A percentile compares a stretch with the other conserved stretches of the same genome.
Evolutionary conservation across 2,797 vertebrate species (phyloP).

Genomic region (Acomys russatus): DNA sequence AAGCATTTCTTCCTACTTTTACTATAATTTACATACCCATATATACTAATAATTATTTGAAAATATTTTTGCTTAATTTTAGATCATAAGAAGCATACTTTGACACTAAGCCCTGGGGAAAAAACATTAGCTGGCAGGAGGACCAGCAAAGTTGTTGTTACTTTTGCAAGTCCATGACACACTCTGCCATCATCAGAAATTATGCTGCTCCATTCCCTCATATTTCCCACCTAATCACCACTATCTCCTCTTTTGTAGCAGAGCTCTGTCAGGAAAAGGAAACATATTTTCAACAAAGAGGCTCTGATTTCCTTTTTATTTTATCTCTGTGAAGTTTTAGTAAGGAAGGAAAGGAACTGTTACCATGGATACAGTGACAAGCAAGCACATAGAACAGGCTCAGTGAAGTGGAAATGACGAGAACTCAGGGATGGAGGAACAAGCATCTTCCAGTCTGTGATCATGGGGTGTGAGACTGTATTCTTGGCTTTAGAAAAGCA

Average conservation of each 20-base stretch:
- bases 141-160: not conserved
- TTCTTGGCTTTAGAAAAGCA: slow-evolving; percentile 40
- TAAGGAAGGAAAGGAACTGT: slow-evolving; percentile 54
- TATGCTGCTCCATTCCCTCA: not conserved
- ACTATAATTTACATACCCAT: not conserved
- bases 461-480: not conserved
- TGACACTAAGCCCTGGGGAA: slow-evolving; percentile 23
- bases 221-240: not conserved
- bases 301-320: slow-evolving; percentile 62
- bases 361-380: slow-evolving; percentile 70
- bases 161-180: not conserved
- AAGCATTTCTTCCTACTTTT: not conserved
- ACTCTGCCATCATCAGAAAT: not conserved
- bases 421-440: not conserved
- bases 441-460: not conserved
- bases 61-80: not conserved
- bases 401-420: slow-evolving; percentile 59
- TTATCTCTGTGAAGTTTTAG: slow-evolving; percentile 66
- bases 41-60: not conserved
- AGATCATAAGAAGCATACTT: not conserved
- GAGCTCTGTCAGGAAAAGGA: slow-evolving; percentile 42
- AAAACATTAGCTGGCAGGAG: not conserved
- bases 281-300: slow-evolving; percentile 57
- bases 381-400: slow-evolving; percentile 30
- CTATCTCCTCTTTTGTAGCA: not conserved